phyloP scores from a whole-genome alignment of 2,113 vertebrate species.

The Vidua macroura region DNA sequence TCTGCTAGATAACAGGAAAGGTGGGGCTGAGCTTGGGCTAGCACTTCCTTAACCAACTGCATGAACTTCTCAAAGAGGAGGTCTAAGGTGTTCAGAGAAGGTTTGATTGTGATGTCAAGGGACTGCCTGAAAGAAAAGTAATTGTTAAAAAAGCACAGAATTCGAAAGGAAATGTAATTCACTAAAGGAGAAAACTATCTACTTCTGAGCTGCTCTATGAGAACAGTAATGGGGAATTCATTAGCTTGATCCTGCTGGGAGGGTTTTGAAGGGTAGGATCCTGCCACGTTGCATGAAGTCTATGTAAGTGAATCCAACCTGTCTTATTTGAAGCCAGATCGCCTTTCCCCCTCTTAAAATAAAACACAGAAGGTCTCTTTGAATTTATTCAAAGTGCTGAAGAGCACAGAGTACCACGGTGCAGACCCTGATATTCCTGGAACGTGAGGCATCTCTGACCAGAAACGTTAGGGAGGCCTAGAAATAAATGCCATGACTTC shows the following conservation, averaged over 20 bases:
- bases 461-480: not conserved
- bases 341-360: not conserved
- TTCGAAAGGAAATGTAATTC: not conserved
- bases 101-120: not conserved
- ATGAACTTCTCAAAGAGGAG: not conserved
- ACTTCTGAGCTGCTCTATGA: not conserved
- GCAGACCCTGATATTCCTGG: not conserved
- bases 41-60: not conserved
- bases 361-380: not conserved
- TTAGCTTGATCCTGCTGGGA: not conserved
- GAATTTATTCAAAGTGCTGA: not conserved
- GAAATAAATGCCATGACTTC: not conserved
- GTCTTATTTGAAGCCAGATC: not conserved
- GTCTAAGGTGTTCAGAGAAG: not conserved
- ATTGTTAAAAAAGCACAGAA: not conserved
- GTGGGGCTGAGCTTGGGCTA: not conserved
- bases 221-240: not conserved
- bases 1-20: slow-evolving; percentile 21
- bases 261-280: not conserved
- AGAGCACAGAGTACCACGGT: not conserved
- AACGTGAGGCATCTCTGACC: not conserved
- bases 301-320: not conserved
- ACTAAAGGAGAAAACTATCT: not conserved
- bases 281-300: not conserved
- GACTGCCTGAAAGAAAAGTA: not conserved